phyloP scores from a whole-genome alignment of 2,797 vertebrate genomes.

The Characodon lateralis region DNA sequence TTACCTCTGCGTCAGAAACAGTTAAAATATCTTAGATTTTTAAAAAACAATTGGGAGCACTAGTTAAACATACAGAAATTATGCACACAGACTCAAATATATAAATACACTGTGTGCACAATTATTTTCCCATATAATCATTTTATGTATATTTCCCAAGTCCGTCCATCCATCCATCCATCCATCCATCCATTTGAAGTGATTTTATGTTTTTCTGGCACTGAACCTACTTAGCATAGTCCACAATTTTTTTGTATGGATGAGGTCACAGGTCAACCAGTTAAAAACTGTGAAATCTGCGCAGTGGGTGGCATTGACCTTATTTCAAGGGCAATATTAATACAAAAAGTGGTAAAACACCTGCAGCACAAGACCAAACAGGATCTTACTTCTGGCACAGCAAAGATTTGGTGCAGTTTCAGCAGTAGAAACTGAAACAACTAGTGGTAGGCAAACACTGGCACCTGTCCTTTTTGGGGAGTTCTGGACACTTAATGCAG shows the following conservation, averaged over 20 bases:
- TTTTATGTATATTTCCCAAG: not conserved
- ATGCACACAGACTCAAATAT: not conserved
- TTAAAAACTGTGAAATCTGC: too few species aligned
- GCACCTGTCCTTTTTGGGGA: not conserved
- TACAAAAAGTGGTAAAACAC: too few species aligned
- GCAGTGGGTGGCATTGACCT: too few species aligned
- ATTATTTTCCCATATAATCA: not conserved
- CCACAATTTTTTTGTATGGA: too few species aligned
- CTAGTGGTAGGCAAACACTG: not conserved
- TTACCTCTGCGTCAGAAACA: constrained; percentile 20
- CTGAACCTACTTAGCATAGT: too few species aligned
- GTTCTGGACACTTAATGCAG: not conserved
- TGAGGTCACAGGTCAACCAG: too few species aligned
- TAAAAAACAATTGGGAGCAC: not conserved
- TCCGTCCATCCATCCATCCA: too few species aligned
- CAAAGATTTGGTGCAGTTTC: not conserved
- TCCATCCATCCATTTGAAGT: too few species aligned
- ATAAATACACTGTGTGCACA: not conserved
- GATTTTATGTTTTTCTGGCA: too few species aligned
- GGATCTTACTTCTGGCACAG: not conserved
- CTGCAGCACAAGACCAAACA: too few species aligned
- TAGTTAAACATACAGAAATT: not conserved
- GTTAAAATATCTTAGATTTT: not conserved
- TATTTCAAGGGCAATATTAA: too few species aligned
- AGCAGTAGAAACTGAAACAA: not conserved